phyloP scores from a whole-genome alignment of 2,797 vertebrate species.

The Eupleurogrammus muticus region DNA sequence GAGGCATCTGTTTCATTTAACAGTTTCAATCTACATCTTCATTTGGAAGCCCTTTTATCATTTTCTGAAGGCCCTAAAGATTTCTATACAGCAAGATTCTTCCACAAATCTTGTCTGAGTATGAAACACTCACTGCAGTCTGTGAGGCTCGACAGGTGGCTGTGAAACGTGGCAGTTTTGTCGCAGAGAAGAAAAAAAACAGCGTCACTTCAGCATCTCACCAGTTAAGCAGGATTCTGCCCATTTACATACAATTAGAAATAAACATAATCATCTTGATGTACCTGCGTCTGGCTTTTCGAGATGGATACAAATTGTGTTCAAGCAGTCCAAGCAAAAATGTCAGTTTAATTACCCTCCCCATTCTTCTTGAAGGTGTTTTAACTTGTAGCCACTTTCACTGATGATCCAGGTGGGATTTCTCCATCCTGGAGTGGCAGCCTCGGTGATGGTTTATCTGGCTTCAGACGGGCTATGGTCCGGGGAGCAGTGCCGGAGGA shows the following conservation, averaged over 20 bases:
- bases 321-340: background rate
- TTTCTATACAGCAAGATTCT: slow-evolving; percentile 29
- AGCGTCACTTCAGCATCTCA: background rate
- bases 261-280: background rate
- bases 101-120: background rate
- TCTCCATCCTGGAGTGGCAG: slow-evolving; percentile 85
- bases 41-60: slow-evolving; percentile 28
- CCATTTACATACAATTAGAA: no score
- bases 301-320: background rate
- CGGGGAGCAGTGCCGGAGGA: slow-evolving; percentile 79
- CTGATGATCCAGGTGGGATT: slow-evolving; percentile 88
- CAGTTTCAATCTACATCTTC: slow-evolving; percentile 17
- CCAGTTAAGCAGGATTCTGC: background rate
- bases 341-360: background rate
- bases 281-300: background rate
- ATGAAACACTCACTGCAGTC: slow-evolving; percentile 1
- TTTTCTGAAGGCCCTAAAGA: slow-evolving; percentile 24
- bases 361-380: background rate
- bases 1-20: slow-evolving; percentile 35
- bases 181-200: background rate
- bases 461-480: slow-evolving; percentile 85
- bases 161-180: slow-evolving; percentile 17
- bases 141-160: slow-evolving; percentile 20
- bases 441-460: slow-evolving; percentile 91
- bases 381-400: background rate